These are phyloP conservation scores for Podocnemis expansa DNA, from an alignment of 2,113 vertebrate genomes.

Conservation along the genomic window DNA sequence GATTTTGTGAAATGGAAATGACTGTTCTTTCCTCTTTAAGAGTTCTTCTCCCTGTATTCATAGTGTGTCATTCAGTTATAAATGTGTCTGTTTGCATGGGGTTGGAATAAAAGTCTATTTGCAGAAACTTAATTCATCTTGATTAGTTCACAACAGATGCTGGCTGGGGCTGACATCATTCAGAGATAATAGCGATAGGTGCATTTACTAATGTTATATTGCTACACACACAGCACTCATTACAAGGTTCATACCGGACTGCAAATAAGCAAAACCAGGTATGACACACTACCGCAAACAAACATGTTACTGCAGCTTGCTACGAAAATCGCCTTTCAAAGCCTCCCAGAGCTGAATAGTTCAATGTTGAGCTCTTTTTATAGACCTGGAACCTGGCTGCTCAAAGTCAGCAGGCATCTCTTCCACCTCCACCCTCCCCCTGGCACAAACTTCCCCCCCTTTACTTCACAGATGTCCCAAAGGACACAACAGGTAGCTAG, in stretches of 20 bases:
- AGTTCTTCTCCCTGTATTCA: background rate
- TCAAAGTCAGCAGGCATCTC: background rate
- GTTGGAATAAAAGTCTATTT: background rate
- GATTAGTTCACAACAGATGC: background rate
- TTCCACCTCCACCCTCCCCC: background rate
- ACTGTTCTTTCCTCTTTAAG: background rate
- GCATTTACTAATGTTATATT: background rate
- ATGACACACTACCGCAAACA: background rate
- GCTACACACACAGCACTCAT: background rate
- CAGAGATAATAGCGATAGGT: background rate
- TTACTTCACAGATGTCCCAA: background rate
- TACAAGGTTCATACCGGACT: too few relatives aligned
- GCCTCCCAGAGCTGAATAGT: background rate
- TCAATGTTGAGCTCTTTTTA: background rate
- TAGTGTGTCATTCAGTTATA: background rate
- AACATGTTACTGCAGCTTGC: background rate
- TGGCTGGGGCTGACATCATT: background rate
- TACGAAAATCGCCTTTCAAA: background rate
- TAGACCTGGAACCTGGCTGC: background rate
- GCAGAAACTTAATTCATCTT: background rate
- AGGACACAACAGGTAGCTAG: background rate
- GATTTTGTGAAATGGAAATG: background rate
- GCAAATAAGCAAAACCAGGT: background rate
- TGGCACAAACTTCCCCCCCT: background rate
- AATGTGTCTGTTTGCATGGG: background rate